Evolutionary conservation across 2,888 invertebrate species (phyloP).

Genomic region (Sinohyriopsis cumingii): DNA sequence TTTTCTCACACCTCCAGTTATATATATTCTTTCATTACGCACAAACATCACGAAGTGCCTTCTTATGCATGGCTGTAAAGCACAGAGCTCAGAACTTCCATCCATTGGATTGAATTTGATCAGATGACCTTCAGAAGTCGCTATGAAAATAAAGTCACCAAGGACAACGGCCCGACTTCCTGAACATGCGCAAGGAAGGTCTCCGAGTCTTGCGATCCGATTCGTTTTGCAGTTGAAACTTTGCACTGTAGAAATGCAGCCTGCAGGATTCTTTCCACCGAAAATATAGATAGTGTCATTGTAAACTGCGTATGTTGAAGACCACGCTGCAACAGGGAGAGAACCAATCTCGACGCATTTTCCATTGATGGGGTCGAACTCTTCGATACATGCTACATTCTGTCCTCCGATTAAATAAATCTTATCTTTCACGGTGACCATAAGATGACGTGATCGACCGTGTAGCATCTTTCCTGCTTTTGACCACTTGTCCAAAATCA

Average conservation of each 20-base stretch:
- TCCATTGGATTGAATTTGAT: conserved; percentile 18
- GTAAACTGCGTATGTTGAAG: conserved; percentile 5
- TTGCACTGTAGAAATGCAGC: conserved; percentile 14
- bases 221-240: conserved; percentile 14
- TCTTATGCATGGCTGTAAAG: conserved; percentile 20
- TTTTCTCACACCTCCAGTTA: conserved; percentile 18
- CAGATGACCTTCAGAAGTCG: conserved; percentile 27
- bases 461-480: conserved; percentile 7
- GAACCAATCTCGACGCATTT: conserved; percentile 7
- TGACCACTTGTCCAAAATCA: conserved; percentile 21
- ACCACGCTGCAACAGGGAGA: conserved; percentile 13
- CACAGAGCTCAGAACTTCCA: conserved; percentile 19
- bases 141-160: conserved; percentile 20
- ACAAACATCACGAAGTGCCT: conserved; percentile 22
- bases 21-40: conserved; percentile 7
- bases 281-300: conserved; percentile 19
- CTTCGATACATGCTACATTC: conserved; percentile 9
- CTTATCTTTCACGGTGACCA: conserved; percentile 4
- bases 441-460: conserved; percentile 9
- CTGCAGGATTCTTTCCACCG: conserved; percentile 14
- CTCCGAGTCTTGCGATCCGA: conserved; percentile 5
- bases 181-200: conserved; percentile 21
- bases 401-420: conserved; percentile 20
- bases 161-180: conserved; percentile 21
- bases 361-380: conserved; percentile 4